Percentiles rank a stretch among this genome's conserved stretches.
phyloP scores from a whole-genome alignment of 2,113 vertebrate genomes.

The Pimephales promelas region DNA sequence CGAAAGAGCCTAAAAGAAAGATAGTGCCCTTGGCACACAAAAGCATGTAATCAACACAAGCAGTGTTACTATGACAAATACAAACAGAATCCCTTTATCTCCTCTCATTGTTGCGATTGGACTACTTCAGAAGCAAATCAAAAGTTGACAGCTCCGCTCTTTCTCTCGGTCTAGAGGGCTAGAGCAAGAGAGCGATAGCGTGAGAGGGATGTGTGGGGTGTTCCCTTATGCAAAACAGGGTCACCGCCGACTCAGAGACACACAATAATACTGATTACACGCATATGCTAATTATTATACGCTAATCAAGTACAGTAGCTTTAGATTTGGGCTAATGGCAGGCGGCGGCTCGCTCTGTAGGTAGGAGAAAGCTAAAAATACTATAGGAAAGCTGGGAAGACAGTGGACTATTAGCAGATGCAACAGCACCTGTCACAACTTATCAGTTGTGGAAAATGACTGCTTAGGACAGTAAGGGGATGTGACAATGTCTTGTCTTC shows the following conservation, averaged over 20 bases:
- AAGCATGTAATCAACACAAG: slow-evolving; percentile 15
- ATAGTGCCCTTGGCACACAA: slow-evolving; percentile 25
- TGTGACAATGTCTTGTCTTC: slow-evolving; percentile 8
- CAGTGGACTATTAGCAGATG: slow-evolving; percentile 27
- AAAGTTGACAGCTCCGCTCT: slow-evolving; percentile 52
- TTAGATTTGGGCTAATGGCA: slow-evolving; percentile 74
- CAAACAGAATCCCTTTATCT: slow-evolving; percentile 48
- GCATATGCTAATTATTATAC: slow-evolving; percentile 85
- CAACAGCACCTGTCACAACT: slow-evolving; percentile 68
- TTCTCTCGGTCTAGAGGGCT: slow-evolving; percentile 59
- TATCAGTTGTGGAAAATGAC: slow-evolving; percentile 57
- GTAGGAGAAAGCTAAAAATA: slow-evolving; percentile 72
- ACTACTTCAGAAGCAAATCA: slow-evolving; percentile 48
- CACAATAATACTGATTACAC: slow-evolving; percentile 87
- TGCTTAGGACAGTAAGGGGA: slow-evolving; percentile 56
- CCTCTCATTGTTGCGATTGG: slow-evolving; percentile 5
- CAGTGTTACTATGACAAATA: slow-evolving; percentile 28
- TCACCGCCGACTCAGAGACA: slow-evolving; percentile 74
- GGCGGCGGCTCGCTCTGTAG: slow-evolving; percentile 67
- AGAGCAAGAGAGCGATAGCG: slow-evolving; percentile 65
- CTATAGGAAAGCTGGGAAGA: slow-evolving; percentile 54
- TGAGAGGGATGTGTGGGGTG: slow-evolving; percentile 66
- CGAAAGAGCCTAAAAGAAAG: slow-evolving; percentile 3
- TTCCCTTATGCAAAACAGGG: slow-evolving; percentile 81
- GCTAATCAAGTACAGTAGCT: slow-evolving; percentile 84